Evolutionary conservation across 2,797 vertebrate species (phyloP).

Genomic region (Rousettus madagascariensis): DNA sequence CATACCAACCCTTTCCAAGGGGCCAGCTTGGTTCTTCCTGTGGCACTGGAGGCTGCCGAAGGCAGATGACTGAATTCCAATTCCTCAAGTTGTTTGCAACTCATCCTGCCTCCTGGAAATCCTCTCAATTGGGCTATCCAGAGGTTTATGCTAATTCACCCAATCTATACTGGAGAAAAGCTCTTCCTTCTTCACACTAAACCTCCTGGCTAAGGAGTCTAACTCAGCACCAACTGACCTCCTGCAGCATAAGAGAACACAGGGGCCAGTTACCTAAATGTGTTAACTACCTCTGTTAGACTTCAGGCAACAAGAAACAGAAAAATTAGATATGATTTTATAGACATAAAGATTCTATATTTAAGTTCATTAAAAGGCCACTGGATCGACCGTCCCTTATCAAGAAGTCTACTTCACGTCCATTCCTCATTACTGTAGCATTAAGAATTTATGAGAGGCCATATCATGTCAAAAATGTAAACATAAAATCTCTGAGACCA

Average conservation of each 20-base stretch:
- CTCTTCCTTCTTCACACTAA: background rate
- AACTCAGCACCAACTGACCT: background rate
- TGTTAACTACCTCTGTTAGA: background rate
- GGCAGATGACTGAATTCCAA: background rate
- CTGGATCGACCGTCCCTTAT: background rate
- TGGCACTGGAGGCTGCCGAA: background rate
- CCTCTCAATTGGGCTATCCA: background rate
- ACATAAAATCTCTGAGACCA: background rate
- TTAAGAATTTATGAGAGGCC: background rate
- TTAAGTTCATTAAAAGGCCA: background rate
- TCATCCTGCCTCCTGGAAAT: background rate
- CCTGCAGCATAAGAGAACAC: background rate
- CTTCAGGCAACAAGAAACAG: background rate
- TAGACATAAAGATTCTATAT: background rate
- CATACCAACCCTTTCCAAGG: background rate
- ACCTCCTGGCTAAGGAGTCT: background rate
- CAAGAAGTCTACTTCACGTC: rapidly evolving
- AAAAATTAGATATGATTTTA: background rate
- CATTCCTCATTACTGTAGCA: too few relatives aligned
- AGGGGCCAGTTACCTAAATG: background rate
- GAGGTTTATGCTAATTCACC: background rate
- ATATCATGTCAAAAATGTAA: background rate
- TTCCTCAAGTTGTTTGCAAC: background rate
- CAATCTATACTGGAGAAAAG: background rate
- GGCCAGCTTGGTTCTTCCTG: background rate